Evolutionary conservation across 1,140 invertebrate species (phyloP), one percentile per base, ranked within the genome.

Genomic region (Cydia fagiglandana): DNA sequence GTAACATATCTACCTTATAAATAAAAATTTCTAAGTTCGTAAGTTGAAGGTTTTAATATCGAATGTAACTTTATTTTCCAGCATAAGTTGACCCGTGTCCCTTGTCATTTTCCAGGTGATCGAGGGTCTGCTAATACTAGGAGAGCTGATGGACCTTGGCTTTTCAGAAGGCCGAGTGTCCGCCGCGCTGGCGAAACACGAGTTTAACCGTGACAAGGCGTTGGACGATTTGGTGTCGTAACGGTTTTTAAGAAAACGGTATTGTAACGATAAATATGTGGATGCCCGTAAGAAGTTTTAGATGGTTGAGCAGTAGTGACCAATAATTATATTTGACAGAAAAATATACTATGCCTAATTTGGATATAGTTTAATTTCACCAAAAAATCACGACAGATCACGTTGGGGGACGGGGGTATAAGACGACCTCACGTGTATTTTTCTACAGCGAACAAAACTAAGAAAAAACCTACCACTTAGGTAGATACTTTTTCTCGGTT

Each of bases 191-290:
- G 87, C 96, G 10, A 95, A 96, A 84, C 95, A 95, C 85, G 94
- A 97, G 86, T 96, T 97, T 85, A 96, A 98, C 93, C 94, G 96
- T 82, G 97, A 98, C 83, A 97, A 96, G 93, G 97, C 97, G 41
- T 93, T 98, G 81, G 97, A 98, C 91, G 95, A 95, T 87, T 93
- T 98, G 76, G 96, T 97, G 83, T 95, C 95, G 83, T 97, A 96
- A 94, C 84, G 68, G 47, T 41, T 53, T 41, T 4, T 4, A 68
- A 13, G 64, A 68, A 68, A 70, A 70, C 56, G 24, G 28, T 68
- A 53, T n/a, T 17, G n/a, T 6, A 24, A 15, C 2, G n/a, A 15
- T 20, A 9, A 3, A 24, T 24, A 10, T 12, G 20, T 61, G 56
- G 56, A 24, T 56, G 53, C 13, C 15, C n/a, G 53, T 17, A 56